phyloP scores from a whole-genome alignment of 2,888 invertebrate genomes.

The Scotopteryx bipunctaria region DNA sequence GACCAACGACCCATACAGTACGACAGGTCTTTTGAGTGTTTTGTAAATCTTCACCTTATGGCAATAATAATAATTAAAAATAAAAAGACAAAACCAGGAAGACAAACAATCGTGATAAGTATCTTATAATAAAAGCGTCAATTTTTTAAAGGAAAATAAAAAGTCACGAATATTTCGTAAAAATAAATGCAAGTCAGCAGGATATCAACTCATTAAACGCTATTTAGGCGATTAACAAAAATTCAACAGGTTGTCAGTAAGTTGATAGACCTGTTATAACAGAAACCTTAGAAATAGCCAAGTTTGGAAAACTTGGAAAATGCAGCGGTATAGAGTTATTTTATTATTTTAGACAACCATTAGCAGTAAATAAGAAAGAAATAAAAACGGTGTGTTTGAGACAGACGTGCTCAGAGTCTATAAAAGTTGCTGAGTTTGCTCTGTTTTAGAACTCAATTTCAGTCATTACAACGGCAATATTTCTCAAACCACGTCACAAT shows the following conservation, averaged over 20 bases:
- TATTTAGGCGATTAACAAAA: no score
- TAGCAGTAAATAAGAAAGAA: not conserved
- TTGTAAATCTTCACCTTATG: no score
- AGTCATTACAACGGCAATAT: slow-evolving; percentile 17
- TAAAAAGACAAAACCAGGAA: no score
- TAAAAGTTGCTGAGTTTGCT: slow-evolving; percentile 3
- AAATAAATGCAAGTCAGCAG: no score
- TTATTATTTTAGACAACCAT: not conserved
- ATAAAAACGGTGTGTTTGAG: not conserved
- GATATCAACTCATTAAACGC: no score
- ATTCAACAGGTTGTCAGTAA: slow-evolving; percentile 8
- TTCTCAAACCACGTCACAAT: slow-evolving; percentile 29
- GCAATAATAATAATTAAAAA: no score
- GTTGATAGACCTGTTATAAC: not conserved
- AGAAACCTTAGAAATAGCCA: slow-evolving; percentile 4
- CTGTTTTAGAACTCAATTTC: slow-evolving; percentile 16
- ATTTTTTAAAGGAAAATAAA: no score
- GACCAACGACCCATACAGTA: no score
- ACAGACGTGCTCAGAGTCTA: not conserved
- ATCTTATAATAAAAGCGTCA: no score
- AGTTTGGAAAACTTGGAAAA: not conserved
- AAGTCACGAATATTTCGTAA: no score
- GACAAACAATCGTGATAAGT: no score
- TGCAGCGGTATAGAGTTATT: not conserved
- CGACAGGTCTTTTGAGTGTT: no score